Evolutionary conservation across 2,888 invertebrate genomes (phyloP).

Genomic region (Agonopterix arenella): DNA sequence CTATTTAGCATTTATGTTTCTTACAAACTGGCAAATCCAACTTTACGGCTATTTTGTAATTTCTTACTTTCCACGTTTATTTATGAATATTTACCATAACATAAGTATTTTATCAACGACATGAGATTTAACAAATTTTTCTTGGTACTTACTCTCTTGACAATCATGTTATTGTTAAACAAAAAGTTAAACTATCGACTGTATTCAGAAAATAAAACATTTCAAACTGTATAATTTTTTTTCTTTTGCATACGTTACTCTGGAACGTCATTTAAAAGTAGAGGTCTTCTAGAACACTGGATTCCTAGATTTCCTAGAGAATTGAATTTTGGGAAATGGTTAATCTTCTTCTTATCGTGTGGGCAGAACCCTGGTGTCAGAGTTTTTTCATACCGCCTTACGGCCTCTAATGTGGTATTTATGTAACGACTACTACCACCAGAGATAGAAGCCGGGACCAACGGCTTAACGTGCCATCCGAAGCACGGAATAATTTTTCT

Average conservation of each 20-base stretch:
- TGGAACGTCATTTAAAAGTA: too few relatives aligned
- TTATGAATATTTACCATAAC: background rate
- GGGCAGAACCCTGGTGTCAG: too few relatives aligned
- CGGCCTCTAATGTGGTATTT: too few relatives aligned
- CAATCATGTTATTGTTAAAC: conserved; percentile 9
- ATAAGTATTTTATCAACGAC: background rate
- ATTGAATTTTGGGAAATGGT: too few relatives aligned
- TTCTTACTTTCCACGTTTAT: background rate
- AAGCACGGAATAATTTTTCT: too few relatives aligned
- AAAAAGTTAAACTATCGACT: conserved; percentile 36
- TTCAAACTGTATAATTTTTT: conserved; percentile 24
- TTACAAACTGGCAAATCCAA: background rate
- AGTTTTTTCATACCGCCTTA: too few relatives aligned
- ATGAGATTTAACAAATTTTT: conserved; percentile 3
- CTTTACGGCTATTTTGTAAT: background rate
- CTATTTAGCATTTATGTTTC: background rate
- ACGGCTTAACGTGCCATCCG: too few relatives aligned
- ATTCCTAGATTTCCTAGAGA: too few relatives aligned
- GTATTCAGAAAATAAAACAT: conserved; percentile 58
- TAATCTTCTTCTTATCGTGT: too few relatives aligned
- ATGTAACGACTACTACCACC: too few relatives aligned
- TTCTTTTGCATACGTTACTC: conserved; percentile 7
- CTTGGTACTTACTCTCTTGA: conserved; percentile 3
- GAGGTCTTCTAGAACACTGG: too few relatives aligned
- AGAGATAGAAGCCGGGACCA: too few relatives aligned